phyloP scores from a whole-genome alignment of 2,888 invertebrate species.

The Epistrophella euchroma region DNA sequence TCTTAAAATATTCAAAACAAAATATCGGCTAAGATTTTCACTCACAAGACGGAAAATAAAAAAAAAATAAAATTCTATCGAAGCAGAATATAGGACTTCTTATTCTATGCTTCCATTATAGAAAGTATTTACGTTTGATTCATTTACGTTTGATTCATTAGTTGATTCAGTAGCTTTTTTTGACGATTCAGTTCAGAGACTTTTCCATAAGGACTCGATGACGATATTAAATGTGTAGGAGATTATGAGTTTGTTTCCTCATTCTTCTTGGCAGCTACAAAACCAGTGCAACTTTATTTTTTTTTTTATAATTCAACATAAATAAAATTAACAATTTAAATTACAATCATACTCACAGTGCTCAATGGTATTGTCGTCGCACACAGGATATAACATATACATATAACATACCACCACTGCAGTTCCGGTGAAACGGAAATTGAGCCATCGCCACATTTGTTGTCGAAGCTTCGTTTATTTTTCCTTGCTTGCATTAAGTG shows the following conservation, averaged over 20 bases:
- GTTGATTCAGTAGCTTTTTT: not conserved
- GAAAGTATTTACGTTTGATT: too few species aligned
- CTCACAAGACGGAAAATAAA: too few species aligned
- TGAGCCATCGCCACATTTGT: slow-evolving; percentile 72
- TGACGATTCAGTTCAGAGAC: not conserved
- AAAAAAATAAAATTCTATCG: too few species aligned
- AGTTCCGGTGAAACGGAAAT: slow-evolving; percentile 70
- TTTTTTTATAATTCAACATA: slow-evolving; percentile 42
- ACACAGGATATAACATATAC: slow-evolving; percentile 64
- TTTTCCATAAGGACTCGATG: not conserved
- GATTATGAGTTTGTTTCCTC: not conserved
- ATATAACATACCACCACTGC: slow-evolving; percentile 59
- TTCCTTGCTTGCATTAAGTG: slow-evolving; percentile 22
- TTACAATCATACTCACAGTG: slow-evolving; percentile 51
- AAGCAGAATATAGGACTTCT: too few species aligned
- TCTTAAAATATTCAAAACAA: too few species aligned
- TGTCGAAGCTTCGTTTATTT: slow-evolving; percentile 32
- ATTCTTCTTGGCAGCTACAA: not conserved
- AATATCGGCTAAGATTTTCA: too few species aligned
- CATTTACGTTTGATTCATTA: too few species aligned
- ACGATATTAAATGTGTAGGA: not conserved
- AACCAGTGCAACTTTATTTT: slow-evolving; percentile 4
- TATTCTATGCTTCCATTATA: too few species aligned
- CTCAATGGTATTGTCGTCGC: slow-evolving; percentile 61
- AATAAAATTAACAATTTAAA: slow-evolving; percentile 75